Base-by-base conservation (phyloP, 1,140 invertebrate species). In the Gryllus bimaculatus region DNA sequence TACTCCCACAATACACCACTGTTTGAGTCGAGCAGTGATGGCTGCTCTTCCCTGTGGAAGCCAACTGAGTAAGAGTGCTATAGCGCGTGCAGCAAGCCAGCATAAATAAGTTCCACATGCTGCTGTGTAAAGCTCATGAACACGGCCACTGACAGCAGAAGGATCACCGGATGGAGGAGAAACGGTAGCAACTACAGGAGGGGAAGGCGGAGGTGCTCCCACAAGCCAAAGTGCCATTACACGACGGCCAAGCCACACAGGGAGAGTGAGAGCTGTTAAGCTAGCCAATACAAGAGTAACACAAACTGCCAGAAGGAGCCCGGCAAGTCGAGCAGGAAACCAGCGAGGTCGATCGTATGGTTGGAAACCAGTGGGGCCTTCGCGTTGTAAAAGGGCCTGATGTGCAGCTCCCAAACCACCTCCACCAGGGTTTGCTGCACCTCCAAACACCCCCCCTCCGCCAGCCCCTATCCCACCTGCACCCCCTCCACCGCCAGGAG, bases 81-180 rank as follows among this genome's bases (percentile, higher is more conserved):
- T 88, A 8, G 93, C 92, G 8, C 96, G 90, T 0, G 94, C 91
- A 2, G 90, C 86, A 54, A 98, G 88, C 96, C 96, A 98, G 85
- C 96, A 98, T 6, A 97, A 88, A 86, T 99, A 99, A 21, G 96
- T 92, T 0, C 98, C 96, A 85, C 93, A 95, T 0, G 96, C 95
- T 0, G 96, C 94, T 0, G 97, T 99, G 83, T 99, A 99, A 0
- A 99, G 87, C 86, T 99, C 98, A 84, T 99, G 97, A 0, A 98
- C 92, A 75, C 90, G 88, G 73, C 90, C 87, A 8, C 73, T 74
- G 13, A 21, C 74, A 12, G 75, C 20, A 8, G 74, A 66, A n/a
- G 18, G 81, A 74, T n/a, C 66, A 82, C 83, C 86, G 21, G 86
- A 86, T 83, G 78, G 81, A 84, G 26, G 81, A 81, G 13, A 83